A percentile compares a stretch with the other conserved stretches of the same genome.
phyloP scores from a whole-genome alignment of 2,113 vertebrate species.

The Dicrurus megarhynchus region DNA sequence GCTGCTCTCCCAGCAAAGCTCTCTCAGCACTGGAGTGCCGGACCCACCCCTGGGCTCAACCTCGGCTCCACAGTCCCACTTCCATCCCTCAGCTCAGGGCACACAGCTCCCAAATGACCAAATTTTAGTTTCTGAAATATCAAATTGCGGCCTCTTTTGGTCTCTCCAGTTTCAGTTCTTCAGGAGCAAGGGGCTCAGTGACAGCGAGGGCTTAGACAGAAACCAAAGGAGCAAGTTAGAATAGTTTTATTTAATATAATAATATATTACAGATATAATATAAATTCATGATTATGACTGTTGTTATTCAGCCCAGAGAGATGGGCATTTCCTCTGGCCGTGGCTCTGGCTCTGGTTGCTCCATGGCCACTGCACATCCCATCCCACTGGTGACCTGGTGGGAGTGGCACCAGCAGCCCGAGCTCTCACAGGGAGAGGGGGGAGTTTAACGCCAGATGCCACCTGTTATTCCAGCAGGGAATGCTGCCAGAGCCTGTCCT shows the following conservation, averaged over 20 bases:
- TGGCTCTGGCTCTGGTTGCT: neutral
- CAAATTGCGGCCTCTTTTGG: fast-evolving
- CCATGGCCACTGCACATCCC: neutral
- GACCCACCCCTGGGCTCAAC: neutral
- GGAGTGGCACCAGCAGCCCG: neutral
- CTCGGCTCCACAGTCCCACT: neutral
- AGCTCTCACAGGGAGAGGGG: fast-evolving
- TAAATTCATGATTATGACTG: neutral
- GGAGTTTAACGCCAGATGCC: no score
- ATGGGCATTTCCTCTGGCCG: neutral
- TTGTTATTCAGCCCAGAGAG: neutral
- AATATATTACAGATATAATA: neutral
- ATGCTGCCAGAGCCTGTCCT: neutral
- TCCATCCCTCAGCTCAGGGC: neutral
- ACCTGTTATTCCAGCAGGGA: neutral
- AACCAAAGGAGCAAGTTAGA: neutral
- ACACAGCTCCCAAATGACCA: neutral
- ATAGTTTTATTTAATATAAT: neutral
- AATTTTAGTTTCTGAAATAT: neutral
- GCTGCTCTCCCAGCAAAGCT: neutral
- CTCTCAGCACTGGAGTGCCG: neutral
- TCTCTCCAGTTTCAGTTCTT: neutral
- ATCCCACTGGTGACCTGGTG: neutral
- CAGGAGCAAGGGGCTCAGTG: neutral
- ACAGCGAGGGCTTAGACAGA: neutral